Base-by-base conservation (phyloP, 2,888 invertebrate species). In the Standfussiana lucernea region DNA sequence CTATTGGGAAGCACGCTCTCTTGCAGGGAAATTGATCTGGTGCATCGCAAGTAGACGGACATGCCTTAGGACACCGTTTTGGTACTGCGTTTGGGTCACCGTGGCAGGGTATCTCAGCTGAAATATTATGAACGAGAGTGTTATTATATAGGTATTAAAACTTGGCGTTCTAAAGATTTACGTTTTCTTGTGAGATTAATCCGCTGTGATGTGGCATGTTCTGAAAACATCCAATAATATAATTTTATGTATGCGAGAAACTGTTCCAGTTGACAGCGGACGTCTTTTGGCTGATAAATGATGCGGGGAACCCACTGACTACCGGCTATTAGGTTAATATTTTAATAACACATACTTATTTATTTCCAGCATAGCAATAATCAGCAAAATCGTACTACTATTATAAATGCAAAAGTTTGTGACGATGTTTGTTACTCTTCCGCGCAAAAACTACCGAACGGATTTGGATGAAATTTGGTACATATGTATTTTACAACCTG, bases 31-130 rank as follows among this genome's bases (percentile, higher is more conserved):
- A 5, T 2, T 90, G 84, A 61, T 91, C 82, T 2, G 91, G 93
- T 28, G 87, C 64, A 0, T 82, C 59, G 40, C 93, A 93, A 2
- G 91, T 92, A 5, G 93, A 89, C 0, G 91, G 92, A 3, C 93
- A 93, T 0, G 92, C 85, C 1, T 65, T 64, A 1, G 93, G 93
- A 72, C 87, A 90, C n/a, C 75, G 71, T 73, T 83, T 90, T 4
- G 89, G 79, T 28, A 56, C 77, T 8, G 93, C 92, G 66, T 92
- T 87, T 0, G 87, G 81, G 75, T 93, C 93, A 2, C 89, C 90
- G 61, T 91, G 88, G 70, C 93, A 93, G 10, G 88, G 76, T 45
- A 79, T 13, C 0, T 88, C 66, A 67, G 67, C 89, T 90, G 53
- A 61, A 87, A 76, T 28, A 40, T 59, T 50, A 35, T 45, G 13